Percentiles rank a stretch among this genome's conserved stretches.
phyloP scores from a whole-genome alignment of 2,797 vertebrate species.

The Prunella strophiata region DNA sequence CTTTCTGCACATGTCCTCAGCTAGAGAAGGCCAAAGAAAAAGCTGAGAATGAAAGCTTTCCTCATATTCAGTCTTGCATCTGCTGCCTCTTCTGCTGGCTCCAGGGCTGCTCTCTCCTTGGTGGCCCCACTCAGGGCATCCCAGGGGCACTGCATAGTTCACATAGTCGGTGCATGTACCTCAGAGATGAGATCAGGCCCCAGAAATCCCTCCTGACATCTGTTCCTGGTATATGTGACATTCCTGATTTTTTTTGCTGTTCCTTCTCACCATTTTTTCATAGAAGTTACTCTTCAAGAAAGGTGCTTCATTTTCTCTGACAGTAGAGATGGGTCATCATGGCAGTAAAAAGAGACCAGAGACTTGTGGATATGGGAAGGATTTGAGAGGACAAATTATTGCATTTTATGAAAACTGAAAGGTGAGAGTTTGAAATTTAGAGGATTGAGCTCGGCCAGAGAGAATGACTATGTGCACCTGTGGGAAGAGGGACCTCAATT shows the following conservation, averaged over 20 bases:
- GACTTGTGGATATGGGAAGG: background rate
- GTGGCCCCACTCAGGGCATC: rapidly evolving
- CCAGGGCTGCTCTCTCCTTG: background rate
- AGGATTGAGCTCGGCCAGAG: background rate
- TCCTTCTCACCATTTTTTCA: background rate
- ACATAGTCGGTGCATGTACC: rapidly evolving
- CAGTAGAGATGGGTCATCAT: background rate
- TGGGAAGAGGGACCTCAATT: background rate
- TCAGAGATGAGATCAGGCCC: background rate
- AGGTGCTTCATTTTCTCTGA: background rate
- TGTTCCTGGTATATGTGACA: background rate
- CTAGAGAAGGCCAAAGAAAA: background rate
- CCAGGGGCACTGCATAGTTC: background rate
- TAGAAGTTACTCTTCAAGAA: background rate
- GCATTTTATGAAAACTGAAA: background rate
- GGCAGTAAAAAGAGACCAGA: background rate
- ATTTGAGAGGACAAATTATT: background rate
- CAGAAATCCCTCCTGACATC: background rate
- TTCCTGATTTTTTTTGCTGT: background rate
- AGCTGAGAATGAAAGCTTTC: background rate
- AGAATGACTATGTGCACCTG: background rate
- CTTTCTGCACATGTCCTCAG: background rate
- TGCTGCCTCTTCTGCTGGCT: background rate
- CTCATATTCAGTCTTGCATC: background rate
- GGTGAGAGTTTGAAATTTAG: background rate